Base-by-base conservation (phyloP, 2,888 invertebrate species). In the Thera britannica region DNA sequence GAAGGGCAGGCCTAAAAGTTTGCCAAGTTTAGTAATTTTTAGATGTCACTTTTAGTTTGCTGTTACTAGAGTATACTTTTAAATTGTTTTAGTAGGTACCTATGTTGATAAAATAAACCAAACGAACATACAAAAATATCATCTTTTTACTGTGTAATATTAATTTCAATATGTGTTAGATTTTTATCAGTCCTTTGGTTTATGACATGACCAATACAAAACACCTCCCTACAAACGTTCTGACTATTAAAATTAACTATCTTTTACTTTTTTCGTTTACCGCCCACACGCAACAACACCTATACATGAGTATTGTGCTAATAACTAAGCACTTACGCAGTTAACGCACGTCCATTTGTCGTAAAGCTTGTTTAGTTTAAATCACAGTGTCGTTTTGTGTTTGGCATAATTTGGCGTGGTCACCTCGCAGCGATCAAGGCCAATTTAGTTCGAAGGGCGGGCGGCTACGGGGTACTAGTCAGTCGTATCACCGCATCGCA, bases 391-490 rank as follows among this genome's bases (percentile, higher is more conserved):
- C 57, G 66, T 79, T 46, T 9, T 46, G 44, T 46, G 44, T 46
- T 77, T 71, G 68, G 77, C 75, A 74, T 75, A 76, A 77, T 77
- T 80, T 75, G 78, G 80, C 69, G 75, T 76, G 79, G 84, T 81
- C 78, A 83, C 77, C 78, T 79, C 80, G 81, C 80, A 76, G 75
- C 73, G 80, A 75, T 82, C 86, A 85, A 87, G 88, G 85, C 82
- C 84, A 86, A 84, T 85, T 80, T 79, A 78, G 77, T 72, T 71
- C 81, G 84, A 86, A 89, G 87, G 88, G 89, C 89, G 87, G 88
- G 87, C 88, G 88, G 87, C 46, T 12, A 11, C 58, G 77, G 74
- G 23, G 0, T 23, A 65, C 62, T 66, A 59, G 71, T 58, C 74
- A 69, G 67, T 74, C 72, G 67, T 59, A 61, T 66, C 68, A 72